Evolutionary conservation across 2,888 invertebrate species (phyloP), one percentile per base, ranked within the genome.

Genomic region (Isoperla grammatica): DNA sequence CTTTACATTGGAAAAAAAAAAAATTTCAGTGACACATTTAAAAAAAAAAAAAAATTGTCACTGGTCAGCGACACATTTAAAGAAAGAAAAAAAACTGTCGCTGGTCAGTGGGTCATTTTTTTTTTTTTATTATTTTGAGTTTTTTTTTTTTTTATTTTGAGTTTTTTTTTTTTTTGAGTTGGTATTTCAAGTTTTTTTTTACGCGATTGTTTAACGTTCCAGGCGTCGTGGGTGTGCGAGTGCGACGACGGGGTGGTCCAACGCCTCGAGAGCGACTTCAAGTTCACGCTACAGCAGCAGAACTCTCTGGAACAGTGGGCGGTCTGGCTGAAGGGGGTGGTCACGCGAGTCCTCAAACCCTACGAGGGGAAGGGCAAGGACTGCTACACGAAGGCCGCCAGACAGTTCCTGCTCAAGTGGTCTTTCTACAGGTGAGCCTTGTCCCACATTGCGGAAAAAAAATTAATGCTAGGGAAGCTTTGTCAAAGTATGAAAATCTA

Each of bases 201-300:
- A 17, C 2, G 13, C 29, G 37, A n/a, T n/a, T n/a, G n/a, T n/a
- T 8, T 23, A 15, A 17, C n/a, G 37, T 50, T 37, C 4, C 84
- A 95, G 81, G 97, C 97, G 1, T 91, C 94, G 0, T 98, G 97
- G 97, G 96, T 98, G 8, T 98, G 97, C 73, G 91, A 95, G 69
- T 98, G 97, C 76, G 92, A 92, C 70, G 87, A 90, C 65, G 82
- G 85, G 15, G 85, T 94, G 53, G 88, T 91, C 20, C 86, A 86
- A 71, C 83, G 88, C 57, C 81, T 98, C 57, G 95, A 97, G 71
- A 87, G 89, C 35, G 95, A 97, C 74, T 98, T 98, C 74, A 82
- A 82, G 70, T 81, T 88, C n/a, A 92, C 92, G 0, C 76, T 95
- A 53, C 92, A 93, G 63, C 92, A 94, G 71, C 94, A 95, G 74